A percentile compares a stretch with the other conserved stretches of the same genome.
phyloP scores from a whole-genome alignment of 2,797 vertebrate genomes.

The Triplophysa bombifrons region DNA sequence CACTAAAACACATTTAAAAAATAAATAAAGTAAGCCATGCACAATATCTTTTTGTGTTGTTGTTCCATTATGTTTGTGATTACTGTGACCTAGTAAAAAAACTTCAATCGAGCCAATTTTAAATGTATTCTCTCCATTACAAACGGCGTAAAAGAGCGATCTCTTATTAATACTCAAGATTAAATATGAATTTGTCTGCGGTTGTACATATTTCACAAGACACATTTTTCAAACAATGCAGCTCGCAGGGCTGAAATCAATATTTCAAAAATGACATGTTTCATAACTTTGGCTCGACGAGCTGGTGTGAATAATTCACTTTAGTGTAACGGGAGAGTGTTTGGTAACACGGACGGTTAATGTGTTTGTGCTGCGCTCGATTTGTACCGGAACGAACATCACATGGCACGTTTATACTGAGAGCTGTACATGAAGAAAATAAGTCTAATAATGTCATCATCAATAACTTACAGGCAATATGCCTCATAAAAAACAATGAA shows the following conservation, averaged over 20 bases:
- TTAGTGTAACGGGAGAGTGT: conserved; percentile 61
- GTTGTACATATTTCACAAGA: conserved; percentile 73
- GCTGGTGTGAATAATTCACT: conserved; percentile 76
- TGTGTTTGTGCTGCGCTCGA: conserved; percentile 6
- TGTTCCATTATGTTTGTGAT: not conserved
- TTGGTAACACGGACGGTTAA: conserved; percentile 42
- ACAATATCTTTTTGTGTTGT: not conserved
- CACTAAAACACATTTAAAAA: conserved; percentile 1
- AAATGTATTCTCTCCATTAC: not conserved
- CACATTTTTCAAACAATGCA: conserved; percentile 74
- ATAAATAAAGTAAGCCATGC: conserved; percentile 37
- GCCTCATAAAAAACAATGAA: not conserved
- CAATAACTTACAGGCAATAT: not conserved
- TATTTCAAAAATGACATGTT: conserved; percentile 75
- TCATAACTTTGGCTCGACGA: conserved; percentile 70
- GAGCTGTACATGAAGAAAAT: not conserved
- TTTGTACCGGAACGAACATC: not conserved
- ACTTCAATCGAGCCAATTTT: conserved; percentile 2
- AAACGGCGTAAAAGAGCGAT: conserved; percentile 1
- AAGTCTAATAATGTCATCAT: not conserved
- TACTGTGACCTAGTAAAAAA: conserved; percentile 27
- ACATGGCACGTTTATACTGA: not conserved
- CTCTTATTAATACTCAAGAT: conserved; percentile 66
- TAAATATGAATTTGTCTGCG: conserved; percentile 72
- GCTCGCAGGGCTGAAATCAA: conserved; percentile 74